Evolutionary conservation across 2,888 invertebrate species (phyloP), one percentile per base, ranked within the genome.

Genomic region (Napeogenes inachia): DNA sequence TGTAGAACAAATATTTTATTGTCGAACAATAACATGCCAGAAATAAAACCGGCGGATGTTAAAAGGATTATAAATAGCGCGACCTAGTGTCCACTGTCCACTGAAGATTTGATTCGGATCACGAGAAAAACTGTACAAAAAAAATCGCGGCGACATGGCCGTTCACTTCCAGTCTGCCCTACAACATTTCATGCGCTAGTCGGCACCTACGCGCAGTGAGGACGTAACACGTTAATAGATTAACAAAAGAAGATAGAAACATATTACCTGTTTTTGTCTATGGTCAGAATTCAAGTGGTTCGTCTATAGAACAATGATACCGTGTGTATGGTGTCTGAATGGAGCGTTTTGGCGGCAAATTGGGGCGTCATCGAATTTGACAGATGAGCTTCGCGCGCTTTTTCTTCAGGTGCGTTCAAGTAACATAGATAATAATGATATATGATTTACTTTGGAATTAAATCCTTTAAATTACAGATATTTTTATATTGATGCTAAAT

Each of bases 391-490:
- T 85, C 82, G 81, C 87, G 84, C 87, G 81, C 78, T 81, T 84
- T 82, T 73, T 73, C 77, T 81, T 82, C 85, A 88, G 88, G 89
- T 88, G 87, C 85, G 88, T 87, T 85, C 83, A 81, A 78, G 79
- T 84, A 80, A 77, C 76, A 77, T 72, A 78, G 76, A 82, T 78
- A 81, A 81, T 73, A 73, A 64, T 66, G 70, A 80, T 80, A 79
- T 78, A 72, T 73, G 69, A 62, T 63, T 63, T 63, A 56, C 57
- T 54, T 54, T 54, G 61, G 63, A 62, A 69, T 59, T 55, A 33
- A 21, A 59, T 53, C 30, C 33, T 53, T 54, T 55, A 65, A 61
- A 59, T 50, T 55, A 56, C 62, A 59, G 56, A 54, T 55, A 35
- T 56, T 50, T 10, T 50, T 30, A 30, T 30, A 50, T 50, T 30